phyloP scores from a whole-genome alignment of 1,140 invertebrate genomes.

The Trinorchestia longiramus region DNA sequence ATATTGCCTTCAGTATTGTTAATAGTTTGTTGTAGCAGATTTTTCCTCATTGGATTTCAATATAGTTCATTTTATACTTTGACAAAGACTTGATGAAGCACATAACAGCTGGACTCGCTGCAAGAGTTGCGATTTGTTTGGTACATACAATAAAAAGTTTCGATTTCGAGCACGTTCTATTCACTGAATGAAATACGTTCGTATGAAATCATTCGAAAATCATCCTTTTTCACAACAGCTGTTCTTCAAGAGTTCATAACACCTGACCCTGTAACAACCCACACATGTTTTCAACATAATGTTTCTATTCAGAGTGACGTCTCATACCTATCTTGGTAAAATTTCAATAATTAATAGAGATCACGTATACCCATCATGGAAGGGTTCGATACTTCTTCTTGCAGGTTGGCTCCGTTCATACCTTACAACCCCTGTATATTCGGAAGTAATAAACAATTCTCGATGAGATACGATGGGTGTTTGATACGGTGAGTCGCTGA shows the following conservation, averaged over 20 bases:
- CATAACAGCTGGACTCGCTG: background rate
- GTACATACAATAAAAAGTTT: background rate
- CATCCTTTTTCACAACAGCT: background rate
- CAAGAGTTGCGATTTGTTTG: background rate
- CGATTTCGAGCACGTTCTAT: background rate
- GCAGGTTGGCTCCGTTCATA: background rate
- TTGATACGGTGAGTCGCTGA: slow-evolving; percentile 35
- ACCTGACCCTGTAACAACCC: background rate
- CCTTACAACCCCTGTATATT: background rate
- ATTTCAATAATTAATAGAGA: no score
- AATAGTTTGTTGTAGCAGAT: no score
- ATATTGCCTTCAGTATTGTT: no score
- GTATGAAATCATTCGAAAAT: background rate
- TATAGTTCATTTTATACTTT: no score
- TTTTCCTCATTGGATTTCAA: no score
- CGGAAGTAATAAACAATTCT: slow-evolving; percentile 51
- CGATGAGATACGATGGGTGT: slow-evolving; percentile 40
- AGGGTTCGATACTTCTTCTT: background rate
- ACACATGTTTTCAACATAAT: background rate
- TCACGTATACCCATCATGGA: background rate
- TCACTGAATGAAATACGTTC: background rate
- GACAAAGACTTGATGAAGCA: no score
- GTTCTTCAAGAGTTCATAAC: background rate
- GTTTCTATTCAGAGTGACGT: background rate
- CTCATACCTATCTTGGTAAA: background rate